Conservation (phyloP, 2,797 vertebrate species). For the Coluber constrictor region DNA sequence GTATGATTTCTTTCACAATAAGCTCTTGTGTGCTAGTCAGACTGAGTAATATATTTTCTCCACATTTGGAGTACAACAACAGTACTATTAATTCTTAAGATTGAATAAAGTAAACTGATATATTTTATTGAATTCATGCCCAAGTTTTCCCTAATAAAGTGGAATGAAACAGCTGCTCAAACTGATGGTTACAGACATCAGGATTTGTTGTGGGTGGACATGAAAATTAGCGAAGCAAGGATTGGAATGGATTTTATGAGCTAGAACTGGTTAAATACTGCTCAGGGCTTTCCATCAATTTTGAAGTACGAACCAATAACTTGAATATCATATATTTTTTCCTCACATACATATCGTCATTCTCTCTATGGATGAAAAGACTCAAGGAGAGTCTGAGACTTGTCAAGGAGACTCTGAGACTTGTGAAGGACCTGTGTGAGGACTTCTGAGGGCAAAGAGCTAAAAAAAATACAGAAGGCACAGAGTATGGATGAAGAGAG, state of each 20-base stretch:
- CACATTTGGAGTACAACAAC: constrained; percentile 41
- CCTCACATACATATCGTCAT: background rate
- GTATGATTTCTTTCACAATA: constrained; percentile 42
- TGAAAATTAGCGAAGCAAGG: background rate
- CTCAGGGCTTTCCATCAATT: background rate
- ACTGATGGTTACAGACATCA: background rate
- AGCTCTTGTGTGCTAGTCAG: constrained; percentile 27
- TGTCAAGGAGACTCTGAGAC: background rate
- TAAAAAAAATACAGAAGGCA: background rate
- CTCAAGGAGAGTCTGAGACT: background rate
- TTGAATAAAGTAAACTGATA: constrained; percentile 38
- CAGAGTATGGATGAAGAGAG: background rate
- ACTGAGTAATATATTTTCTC: constrained; percentile 53
- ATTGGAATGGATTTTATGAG: background rate
- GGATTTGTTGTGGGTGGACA: background rate
- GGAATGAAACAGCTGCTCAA: constrained; percentile 30
- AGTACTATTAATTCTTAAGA: constrained; percentile 30
- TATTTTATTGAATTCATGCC: constrained; percentile 40
- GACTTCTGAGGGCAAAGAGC: background rate
- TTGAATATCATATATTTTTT: background rate
- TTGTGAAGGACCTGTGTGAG: background rate
- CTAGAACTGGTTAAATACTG: background rate
- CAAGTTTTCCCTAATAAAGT: background rate
- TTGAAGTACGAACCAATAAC: background rate
- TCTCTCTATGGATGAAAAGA: background rate